These are phyloP conservation scores for Telmatherina bonti DNA, from an alignment of 2,797 vertebrate genomes.

Conservation along the genomic window DNA sequence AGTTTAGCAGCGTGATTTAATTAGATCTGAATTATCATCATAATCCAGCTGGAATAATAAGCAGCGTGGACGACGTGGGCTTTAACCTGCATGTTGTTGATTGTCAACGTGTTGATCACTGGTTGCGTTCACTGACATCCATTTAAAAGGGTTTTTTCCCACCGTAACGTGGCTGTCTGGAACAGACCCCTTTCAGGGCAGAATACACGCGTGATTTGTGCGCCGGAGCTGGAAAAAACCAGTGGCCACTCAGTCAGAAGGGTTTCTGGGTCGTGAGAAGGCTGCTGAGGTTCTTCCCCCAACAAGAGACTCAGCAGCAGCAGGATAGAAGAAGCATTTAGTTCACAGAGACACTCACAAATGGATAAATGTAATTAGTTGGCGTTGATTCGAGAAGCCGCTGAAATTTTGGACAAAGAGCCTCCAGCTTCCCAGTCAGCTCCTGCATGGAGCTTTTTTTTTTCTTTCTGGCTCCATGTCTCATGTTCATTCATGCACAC, in stretches of 20 bases:
- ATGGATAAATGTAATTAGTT: conserved; percentile 54
- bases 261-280: conserved; percentile 54
- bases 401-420: conserved; percentile 65
- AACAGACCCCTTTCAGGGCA: no score
- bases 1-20: neutral
- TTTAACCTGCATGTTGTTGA: neutral
- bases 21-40: neutral
- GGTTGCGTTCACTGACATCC: neutral
- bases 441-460: conserved; percentile 14
- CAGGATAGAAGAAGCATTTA: neutral
- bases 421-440: conserved; percentile 27
- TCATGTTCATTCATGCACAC: conserved; percentile 68
- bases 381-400: conserved; percentile 26
- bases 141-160: neutral
- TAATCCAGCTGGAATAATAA: no score
- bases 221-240: conserved; percentile 29
- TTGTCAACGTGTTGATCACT: conserved; percentile 46
- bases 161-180: no score
- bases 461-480: conserved; percentile 37
- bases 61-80: neutral
- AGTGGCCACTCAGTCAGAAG: conserved; percentile 7
- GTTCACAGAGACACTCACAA: conserved; percentile 17
- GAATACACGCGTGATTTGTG: conserved; percentile 26
- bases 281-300: conserved; percentile 31
- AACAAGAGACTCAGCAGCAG: conserved; percentile 29